Base-by-base conservation (phyloP, 2,888 invertebrate species). In the Cosmopolites sordidus region DNA sequence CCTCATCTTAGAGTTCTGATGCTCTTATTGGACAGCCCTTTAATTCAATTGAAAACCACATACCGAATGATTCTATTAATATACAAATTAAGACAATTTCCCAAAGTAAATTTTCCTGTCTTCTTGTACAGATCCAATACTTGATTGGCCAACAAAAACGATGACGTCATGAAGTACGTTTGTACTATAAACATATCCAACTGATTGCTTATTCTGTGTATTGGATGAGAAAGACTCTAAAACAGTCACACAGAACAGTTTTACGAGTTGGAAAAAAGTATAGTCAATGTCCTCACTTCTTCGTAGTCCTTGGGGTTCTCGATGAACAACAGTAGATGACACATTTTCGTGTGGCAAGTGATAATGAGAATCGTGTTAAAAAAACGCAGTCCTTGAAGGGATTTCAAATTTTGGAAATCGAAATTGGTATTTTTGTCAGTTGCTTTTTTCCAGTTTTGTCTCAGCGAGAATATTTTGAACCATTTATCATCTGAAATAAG, bases 381-480 rank as follows among this genome's bases (percentile, higher is more conserved):
- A 38, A 64, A 63, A 17, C 65, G 52, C 9, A 65, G 58, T 1
- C 63, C 63, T 54, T 65, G 65, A 1, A 65, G 58, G 48, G 58
- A 61, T 54, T 58, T 63, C 29, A 65, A 42, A 54, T 54, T 59
- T 41, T 61, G 54, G 43, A 56, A 60, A 29, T 63, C 59, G n/a
- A 48, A 17, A 3, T 53, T 56, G 6, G 38, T 40, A n/a, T 33
- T 33, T 33, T 48, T 52, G n/a, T 16, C 41, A 12, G 37, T 54
- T 2, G 62, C 27, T 54, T 59, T 61, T 42, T 48, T 44, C 48
- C 58, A 63, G 45, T 64, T 64, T 30, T 50, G 51, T 16, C 51
- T 43, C 2, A 61, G 1, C 1, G 64, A 64, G 52, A 65, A 65
- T 18, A 54, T 49, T 8, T 48, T 42, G 1, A 63, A 11, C 37